Evolutionary conservation across 2,888 invertebrate species (phyloP), one percentile per base, ranked within the genome.

Genomic region (Caenorhabditis becei): DNA sequence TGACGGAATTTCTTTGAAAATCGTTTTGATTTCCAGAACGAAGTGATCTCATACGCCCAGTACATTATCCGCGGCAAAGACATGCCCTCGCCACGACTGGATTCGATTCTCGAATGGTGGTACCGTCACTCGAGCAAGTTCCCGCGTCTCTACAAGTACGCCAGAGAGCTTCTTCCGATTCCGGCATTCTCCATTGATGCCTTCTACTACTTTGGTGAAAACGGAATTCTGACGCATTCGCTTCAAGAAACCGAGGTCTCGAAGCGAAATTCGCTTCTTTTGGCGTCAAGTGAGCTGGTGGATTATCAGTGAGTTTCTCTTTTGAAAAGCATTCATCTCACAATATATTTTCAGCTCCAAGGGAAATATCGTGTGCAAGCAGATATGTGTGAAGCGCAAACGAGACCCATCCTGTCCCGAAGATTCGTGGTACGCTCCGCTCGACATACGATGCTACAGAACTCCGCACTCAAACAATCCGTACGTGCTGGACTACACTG

Each of bases 331-430:
- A n/a, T n/a, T n/a, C n/a, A n/a, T n/a, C n/a, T n/a, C n/a, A n/a
- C n/a, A n/a, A n/a, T n/a, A 35, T 41, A 5, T 44, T 44, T 72
- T 44, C 44, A 72, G 74, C 18, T n/a, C 59, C 18, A 74, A 74
- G 24, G 65, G 65, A 8, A 41, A 59, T 0, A 7, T 74, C 0
- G 58, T 66, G 66, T 7, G 20, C 28, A 65, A 53, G 11, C 37
- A 35, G 44, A 74, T 74, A n/a, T 74, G 74, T 28, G 74, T 74
- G 35, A 74, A 74, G 26, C 35, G 74, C 8, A 74, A 63, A 49
- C 47, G 56, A 53, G 74, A 74, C 3, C 8, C 51, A 11, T 3
- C 18, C 0, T 51, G 14, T 44, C 26, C 65, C 8, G 74, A 66
- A 41, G 74, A 74, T 14, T 7, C 53, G 24, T 74, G 74, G 74